A percentile compares a stretch with the other conserved stretches of the same genome.
Conservation (phyloP, 2,888 invertebrate genomes). For the Tenthredo scrophulariae region DNA sequence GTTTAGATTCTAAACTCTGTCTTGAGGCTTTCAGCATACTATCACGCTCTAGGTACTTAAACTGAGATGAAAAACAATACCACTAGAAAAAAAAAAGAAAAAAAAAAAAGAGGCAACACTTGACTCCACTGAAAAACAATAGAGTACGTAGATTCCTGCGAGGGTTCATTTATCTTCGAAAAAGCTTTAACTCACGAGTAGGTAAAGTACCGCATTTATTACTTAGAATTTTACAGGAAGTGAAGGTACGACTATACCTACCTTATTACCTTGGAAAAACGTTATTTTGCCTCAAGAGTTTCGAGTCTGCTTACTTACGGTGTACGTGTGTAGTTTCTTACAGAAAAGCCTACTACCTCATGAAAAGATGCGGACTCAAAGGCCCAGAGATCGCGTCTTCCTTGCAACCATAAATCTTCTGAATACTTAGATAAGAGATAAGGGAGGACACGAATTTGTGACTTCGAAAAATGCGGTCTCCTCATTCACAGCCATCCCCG, state of each 20-base stretch:
- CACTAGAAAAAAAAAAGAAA: background rate
- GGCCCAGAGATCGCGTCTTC: background rate
- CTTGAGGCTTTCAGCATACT: background rate
- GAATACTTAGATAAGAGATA: constrained; percentile 47
- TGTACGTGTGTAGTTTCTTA: background rate
- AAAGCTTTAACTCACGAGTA: constrained; percentile 11
- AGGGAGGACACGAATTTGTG: constrained; percentile 36
- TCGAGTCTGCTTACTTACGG: background rate
- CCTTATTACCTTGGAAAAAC: background rate
- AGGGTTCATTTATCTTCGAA: background rate
- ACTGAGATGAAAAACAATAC: constrained; percentile 7
- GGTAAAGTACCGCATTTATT: constrained; percentile 23
- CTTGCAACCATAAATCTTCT: constrained; percentile 36
- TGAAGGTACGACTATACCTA: background rate
- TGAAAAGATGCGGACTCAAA: background rate
- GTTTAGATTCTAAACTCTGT: constrained; percentile 3
- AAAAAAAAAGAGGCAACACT: background rate
- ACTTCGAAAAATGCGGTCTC: constrained; percentile 7
- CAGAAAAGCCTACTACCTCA: background rate
- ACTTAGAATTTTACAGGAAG: constrained; percentile 22
- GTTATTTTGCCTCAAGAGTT: constrained; percentile 7
- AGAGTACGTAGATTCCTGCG: background rate
- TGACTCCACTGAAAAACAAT: background rate
- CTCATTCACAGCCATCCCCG: constrained; percentile 30
- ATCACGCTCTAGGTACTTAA: constrained; percentile 20